Evolutionary conservation across 1,140 invertebrate genomes (phyloP), one percentile per base, ranked within the genome.

Genomic region (Drosophila tristis): DNA sequence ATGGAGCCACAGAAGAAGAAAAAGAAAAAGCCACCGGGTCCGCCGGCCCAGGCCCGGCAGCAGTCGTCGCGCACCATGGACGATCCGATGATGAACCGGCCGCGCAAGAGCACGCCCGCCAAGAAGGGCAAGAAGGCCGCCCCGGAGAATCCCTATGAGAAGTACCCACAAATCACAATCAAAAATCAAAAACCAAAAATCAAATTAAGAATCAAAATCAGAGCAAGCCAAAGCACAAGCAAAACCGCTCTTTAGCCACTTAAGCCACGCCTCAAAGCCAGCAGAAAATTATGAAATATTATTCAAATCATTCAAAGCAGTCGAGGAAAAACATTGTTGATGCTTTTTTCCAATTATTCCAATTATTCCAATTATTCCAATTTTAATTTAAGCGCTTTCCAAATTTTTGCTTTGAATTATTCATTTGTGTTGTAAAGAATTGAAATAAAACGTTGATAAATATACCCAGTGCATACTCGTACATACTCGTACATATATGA

Each of bases 41-140:
- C 90, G 13, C 90, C 90, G 25, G 67, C 90, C 0, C 90, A 91
- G 23, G 80, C 74, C 45, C 54, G 90, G 5, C 74, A 85, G 20
- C 90, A 91, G n/a, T 74, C 82, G 0, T 89, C 90, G 1, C 82
- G 90, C 5, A 80, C 76, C 67, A 91, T 91, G 90, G 90, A 91
- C 0, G 81, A 86, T 68, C 90, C 90, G 1, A 50, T 91, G 53
- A 91, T 91, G 90, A 89, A 91, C 72, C 78, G 90, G 0, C 90
- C 90, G 4, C 56, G 90, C 6, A 80, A 85, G 42, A 65, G 51
- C 9, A 62, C 78, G 15, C 68, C 80, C 3, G 68, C 71, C 7
- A 89, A 81, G 62, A 91, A 91, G 66, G 80, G 80, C 15, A 82
- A 90, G 51, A 54, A 74, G 23, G 49, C 61, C 25, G 55, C 55